Base-by-base conservation (phyloP, 2,888 invertebrate genomes). In the Meliscaeva auricollis region DNA sequence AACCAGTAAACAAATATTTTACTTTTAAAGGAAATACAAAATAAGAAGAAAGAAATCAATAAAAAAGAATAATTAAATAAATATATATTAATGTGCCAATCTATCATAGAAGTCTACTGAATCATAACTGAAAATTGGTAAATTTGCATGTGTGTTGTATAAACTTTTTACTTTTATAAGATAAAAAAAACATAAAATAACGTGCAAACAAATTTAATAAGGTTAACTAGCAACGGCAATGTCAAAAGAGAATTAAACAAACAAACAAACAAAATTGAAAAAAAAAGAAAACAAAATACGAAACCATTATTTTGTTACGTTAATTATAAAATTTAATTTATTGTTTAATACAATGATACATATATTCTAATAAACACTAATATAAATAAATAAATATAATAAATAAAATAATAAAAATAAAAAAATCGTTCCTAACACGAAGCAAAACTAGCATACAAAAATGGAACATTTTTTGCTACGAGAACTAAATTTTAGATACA, bases 151-250 rank as follows among this genome's bases (percentile, higher is more conserved):
- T 41, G 38, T 54, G 58, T 35, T 58, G 58, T 58, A 76, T 56
- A 41, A 77, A 81, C 79, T 80, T 81, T 87, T 82, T 82, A 79
- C 84, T 87, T 87, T 87, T 79, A 79, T 80, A 77, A 76, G 68
- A 87, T 76, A 80, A 15, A 79, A 70, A 68, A 44, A 44, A 70
- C 9, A 26, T 41, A 64, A 70, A 79, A 54, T 44, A 13, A 72
- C 30, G 52, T 22, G n/a, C 52, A 72, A 50, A 54, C 11, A 84
- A 87, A 81, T n/a, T 44, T 38, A 52, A 69, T 60, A 80, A 72
- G 76, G 68, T 83, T 80, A 62, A 80, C 73, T 72, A 77, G 62
- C 50, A 81, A 85, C 75, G 58, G 50, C 73, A 75, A 74, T 62
- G 64, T 68, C 74, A 66, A 60, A 44, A 73, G 66, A n/a, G 64